These are phyloP conservation scores for Clitarchus hookeri DNA, from an alignment of 2,888 invertebrate genomes.

Conservation along the genomic window DNA sequence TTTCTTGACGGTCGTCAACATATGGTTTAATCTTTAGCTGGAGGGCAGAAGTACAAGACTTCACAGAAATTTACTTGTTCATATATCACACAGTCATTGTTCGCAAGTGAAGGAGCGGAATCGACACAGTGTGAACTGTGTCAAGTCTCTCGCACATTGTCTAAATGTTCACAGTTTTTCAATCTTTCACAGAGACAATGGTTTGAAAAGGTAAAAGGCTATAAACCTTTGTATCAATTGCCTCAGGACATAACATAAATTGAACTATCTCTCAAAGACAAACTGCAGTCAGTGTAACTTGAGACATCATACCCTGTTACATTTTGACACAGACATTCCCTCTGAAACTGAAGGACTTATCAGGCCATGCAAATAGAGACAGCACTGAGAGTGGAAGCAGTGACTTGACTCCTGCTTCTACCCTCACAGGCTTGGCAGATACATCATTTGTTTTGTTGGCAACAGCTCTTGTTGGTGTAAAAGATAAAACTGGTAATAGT, in stretches of 20 bases:
- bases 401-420: neutral
- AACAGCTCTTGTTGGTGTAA: neutral
- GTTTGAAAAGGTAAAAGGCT: neutral
- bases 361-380: neutral
- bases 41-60: too few species aligned
- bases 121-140: too few species aligned
- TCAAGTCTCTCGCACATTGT: too few species aligned
- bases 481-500: neutral
- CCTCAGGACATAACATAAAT: neutral
- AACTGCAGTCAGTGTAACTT: neutral
- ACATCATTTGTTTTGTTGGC: neutral
- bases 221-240: neutral
- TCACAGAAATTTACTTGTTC: too few species aligned
- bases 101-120: too few species aligned
- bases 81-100: too few species aligned
- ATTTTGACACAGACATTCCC: neutral
- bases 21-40: too few species aligned
- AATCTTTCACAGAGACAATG: too few species aligned
- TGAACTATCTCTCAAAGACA: neutral
- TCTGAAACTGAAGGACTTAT: neutral
- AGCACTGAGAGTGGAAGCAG: neutral
- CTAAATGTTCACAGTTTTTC: too few species aligned
- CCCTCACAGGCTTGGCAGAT: neutral
- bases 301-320: neutral
- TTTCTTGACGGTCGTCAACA: too few species aligned